Percentiles rank a stretch among this genome's conserved stretches.
These are phyloP conservation scores for Pogona vitticeps DNA, from an alignment of 2,113 vertebrate genomes.

Conservation along the genomic window DNA sequence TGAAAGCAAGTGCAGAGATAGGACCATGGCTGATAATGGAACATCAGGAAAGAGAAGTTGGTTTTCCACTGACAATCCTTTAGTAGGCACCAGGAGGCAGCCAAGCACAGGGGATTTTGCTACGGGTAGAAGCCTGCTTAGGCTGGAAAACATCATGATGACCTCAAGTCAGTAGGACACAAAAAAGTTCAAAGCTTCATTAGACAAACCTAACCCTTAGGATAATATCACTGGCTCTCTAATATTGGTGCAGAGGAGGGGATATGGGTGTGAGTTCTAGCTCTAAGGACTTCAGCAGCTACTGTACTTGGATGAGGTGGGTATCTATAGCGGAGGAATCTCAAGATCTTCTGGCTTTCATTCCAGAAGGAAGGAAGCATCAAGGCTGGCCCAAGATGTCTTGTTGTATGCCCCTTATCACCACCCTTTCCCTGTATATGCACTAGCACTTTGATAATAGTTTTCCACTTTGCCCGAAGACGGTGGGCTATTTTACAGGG, in stretches of 20 bases:
- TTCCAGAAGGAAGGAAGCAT: too few species aligned
- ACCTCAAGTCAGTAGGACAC: neutral
- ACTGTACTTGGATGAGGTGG: neutral
- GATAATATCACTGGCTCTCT: neutral
- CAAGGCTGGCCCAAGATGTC: too few species aligned
- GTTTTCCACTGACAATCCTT: neutral
- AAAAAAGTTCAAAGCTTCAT: neutral
- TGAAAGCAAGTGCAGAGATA: neutral
- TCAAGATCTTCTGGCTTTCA: neutral
- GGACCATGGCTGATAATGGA: neutral
- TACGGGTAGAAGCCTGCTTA: neutral
- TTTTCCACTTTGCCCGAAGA: too few species aligned
- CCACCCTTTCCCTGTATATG: too few species aligned
- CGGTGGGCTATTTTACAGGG: too few species aligned
- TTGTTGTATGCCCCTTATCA: too few species aligned
- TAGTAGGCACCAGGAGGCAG: neutral
- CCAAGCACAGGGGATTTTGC: neutral
- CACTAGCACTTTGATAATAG: too few species aligned
- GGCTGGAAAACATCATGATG: neutral
- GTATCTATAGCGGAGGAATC: neutral
- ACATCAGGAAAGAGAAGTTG: neutral
- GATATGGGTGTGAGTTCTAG: neutral
- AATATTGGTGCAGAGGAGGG: neutral
- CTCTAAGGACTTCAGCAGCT: too few species aligned
- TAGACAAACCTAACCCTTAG: too few species aligned